These are phyloP conservation scores for Triplophysa yarkandensis DNA, from an alignment of 2,797 vertebrate species.

Conservation along the genomic window DNA sequence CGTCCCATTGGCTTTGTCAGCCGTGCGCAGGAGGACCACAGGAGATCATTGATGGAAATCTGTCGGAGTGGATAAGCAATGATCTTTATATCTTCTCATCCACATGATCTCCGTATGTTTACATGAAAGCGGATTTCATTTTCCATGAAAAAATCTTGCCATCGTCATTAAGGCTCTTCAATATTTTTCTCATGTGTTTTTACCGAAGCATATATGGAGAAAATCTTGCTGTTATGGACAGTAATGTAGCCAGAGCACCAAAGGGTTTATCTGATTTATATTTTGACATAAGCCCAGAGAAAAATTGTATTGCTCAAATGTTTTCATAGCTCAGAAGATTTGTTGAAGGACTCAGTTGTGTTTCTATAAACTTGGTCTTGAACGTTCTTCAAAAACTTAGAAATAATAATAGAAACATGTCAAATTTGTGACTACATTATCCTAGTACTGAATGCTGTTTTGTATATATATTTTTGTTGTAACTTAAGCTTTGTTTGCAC, in stretches of 20 bases:
- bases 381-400: no score
- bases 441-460: no score
- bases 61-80: slow-evolving; percentile 39
- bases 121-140: slow-evolving; percentile 17
- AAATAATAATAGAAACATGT: no score
- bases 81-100: slow-evolving; percentile 48
- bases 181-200: slow-evolving; percentile 32
- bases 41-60: slow-evolving; percentile 45
- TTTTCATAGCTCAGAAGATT: not conserved
- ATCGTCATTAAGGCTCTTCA: slow-evolving; percentile 36
- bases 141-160: slow-evolving; percentile 39
- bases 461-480: no score
- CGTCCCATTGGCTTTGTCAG: slow-evolving; percentile 18
- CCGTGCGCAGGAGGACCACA: slow-evolving; percentile 8
- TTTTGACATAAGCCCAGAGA: not conserved
- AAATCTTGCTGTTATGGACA: slow-evolving; percentile 14
- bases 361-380: no score
- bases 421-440: no score
- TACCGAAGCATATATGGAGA: slow-evolving; percentile 20
- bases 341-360: no score
- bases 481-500: no score
- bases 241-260: not conserved
- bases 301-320: not conserved
- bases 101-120: slow-evolving; percentile 35
- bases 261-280: slow-evolving; percentile 15